These are phyloP conservation scores for Leptobrachium ailaonicum DNA, from an alignment of 2,113 vertebrate genomes.

Conservation along the genomic window DNA sequence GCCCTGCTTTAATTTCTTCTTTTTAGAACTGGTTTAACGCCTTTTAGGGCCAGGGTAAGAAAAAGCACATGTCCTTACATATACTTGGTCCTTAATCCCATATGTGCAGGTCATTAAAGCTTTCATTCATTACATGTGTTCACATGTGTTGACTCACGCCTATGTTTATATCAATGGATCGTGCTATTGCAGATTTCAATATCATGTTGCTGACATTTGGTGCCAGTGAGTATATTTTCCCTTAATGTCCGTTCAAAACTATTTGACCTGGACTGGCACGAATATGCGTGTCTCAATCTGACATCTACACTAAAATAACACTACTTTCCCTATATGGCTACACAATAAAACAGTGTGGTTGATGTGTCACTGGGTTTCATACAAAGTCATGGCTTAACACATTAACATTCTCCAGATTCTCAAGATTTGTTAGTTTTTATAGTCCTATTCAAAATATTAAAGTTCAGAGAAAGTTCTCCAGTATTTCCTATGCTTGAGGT, in stretches of 20 bases:
- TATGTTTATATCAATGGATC: too few species aligned
- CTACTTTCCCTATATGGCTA: neutral
- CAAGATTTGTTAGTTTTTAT: constrained; percentile 24
- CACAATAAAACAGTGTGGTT: constrained; percentile 17
- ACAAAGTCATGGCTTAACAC: constrained; percentile 14
- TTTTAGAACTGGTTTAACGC: too few species aligned
- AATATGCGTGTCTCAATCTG: constrained; percentile 6
- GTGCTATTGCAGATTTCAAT: too few species aligned
- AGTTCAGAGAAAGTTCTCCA: constrained; percentile 7
- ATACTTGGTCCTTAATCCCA: too few species aligned
- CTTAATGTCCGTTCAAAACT: neutral
- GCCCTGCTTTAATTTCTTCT: too few species aligned
- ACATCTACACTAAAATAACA: constrained; percentile 18
- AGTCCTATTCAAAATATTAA: constrained; percentile 20
- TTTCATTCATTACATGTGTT: too few species aligned
- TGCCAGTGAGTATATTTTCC: constrained; percentile 1
- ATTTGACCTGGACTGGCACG: neutral
- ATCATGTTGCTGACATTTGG: too few species aligned
- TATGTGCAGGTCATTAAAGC: too few species aligned
- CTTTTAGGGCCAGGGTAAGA: too few species aligned
- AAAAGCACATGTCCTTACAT: too few species aligned
- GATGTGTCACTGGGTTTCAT: constrained; percentile 12
- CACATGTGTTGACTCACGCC: too few species aligned
- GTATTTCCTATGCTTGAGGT: constrained; percentile 12
- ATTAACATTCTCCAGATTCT: constrained; percentile 38